A percentile compares a stretch with the other conserved stretches of the same genome.
These are phyloP conservation scores for Chironomus tepperi DNA, from an alignment of 1,140 invertebrate genomes.

Conservation along the genomic window DNA sequence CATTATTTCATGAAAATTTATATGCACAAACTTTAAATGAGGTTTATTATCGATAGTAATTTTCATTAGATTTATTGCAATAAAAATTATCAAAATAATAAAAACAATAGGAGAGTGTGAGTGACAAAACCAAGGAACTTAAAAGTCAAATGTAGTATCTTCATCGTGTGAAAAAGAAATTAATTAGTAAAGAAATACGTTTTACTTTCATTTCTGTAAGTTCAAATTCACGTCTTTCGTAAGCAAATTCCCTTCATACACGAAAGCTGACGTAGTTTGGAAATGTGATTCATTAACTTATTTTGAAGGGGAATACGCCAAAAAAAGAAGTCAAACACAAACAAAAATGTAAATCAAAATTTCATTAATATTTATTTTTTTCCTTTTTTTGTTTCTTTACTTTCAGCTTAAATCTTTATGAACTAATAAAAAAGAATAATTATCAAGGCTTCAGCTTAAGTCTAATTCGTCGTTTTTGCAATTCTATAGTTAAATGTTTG, in stretches of 20 bases:
- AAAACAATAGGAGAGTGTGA: too few species aligned
- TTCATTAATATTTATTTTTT: constrained; percentile 3
- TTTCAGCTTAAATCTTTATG: constrained; percentile 93
- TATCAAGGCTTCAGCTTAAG: constrained; percentile 96
- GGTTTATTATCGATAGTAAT: too few species aligned
- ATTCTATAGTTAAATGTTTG: constrained; percentile 89
- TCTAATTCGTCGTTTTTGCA: constrained; percentile 88
- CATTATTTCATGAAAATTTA: too few species aligned
- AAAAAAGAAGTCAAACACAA: not conserved
- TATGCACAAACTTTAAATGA: too few species aligned
- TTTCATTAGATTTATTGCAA: too few species aligned
- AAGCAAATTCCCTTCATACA: not conserved
- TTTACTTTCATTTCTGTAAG: not conserved
- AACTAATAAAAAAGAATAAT: constrained; percentile 98
- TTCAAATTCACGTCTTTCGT: not conserved
- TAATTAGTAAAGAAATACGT: too few species aligned
- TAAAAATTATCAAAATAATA: too few species aligned
- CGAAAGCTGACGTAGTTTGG: constrained; percentile 2
- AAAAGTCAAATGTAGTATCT: too few species aligned
- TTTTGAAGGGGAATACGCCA: not conserved
- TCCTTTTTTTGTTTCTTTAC: constrained; percentile 30
- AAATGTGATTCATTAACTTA: constrained; percentile 4
- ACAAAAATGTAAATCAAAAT: constrained; percentile 2
- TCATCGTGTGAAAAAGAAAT: too few species aligned
- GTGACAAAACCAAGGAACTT: too few species aligned